phyloP scores from a whole-genome alignment of 2,113 vertebrate species.

The Oryzias celebensis region DNA sequence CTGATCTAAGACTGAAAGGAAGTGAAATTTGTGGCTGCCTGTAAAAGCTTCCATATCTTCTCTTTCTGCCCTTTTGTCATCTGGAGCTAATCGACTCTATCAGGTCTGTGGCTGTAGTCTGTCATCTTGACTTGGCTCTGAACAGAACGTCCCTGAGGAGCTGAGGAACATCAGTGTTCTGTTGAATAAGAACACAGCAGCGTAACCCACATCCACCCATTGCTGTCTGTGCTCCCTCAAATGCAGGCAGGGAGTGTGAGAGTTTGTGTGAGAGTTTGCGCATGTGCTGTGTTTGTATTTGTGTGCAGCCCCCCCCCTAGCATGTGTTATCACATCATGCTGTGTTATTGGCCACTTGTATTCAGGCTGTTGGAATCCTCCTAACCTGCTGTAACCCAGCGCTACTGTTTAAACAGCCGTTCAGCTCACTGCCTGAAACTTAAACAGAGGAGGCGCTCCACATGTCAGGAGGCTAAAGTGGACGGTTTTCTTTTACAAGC shows the following conservation, averaged over 20 bases:
- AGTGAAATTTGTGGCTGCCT: not conserved
- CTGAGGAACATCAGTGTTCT: conserved; percentile 65
- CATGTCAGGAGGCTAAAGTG: conserved; percentile 59
- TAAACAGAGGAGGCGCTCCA: conserved; percentile 63
- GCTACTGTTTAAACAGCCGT: conserved; percentile 65
- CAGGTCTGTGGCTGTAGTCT: conserved; percentile 46
- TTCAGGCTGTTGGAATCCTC: conserved; percentile 46
- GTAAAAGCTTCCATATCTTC: not conserved
- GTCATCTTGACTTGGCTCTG: conserved; percentile 63
- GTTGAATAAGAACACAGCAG: conserved; percentile 67
- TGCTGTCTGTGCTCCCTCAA: conserved; percentile 40
- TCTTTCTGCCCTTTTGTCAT: conserved; percentile 25
- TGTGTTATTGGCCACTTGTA: conserved; percentile 62
- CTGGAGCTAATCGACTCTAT: conserved; percentile 61
- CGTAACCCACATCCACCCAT: conserved; percentile 68
- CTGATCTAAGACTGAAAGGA: not conserved
- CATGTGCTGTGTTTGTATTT: not conserved
- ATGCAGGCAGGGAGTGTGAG: conserved; percentile 24
- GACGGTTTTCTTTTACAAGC: conserved; percentile 66
- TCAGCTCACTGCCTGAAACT: conserved; percentile 63
- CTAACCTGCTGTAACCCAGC: conserved; percentile 60
- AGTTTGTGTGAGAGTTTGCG: conserved; percentile 6
- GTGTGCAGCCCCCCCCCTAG: conserved; percentile 12
- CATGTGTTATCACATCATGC: conserved; percentile 47
- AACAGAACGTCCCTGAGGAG: conserved; percentile 71